Base-by-base conservation (phyloP, 2,797 vertebrate species). In the Anisognathus igniventris region DNA sequence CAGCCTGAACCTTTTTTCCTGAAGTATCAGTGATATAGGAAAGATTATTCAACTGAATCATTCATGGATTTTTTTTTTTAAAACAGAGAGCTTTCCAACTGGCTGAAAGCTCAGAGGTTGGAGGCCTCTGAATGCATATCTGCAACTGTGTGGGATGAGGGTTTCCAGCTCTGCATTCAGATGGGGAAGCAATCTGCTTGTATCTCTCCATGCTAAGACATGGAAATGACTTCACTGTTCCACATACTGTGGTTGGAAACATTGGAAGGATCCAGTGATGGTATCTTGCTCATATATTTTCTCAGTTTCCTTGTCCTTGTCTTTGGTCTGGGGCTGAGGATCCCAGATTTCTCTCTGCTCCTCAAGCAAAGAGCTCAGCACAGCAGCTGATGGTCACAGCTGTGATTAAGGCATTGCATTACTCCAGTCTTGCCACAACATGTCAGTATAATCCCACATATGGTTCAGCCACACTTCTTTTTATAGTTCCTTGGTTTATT, bases 361-460 rank as follows among this genome's bases (percentile, higher is more conserved):
- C 6, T 82, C 33, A 45, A 3, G 17, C 37, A 66, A 51, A 24
- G 50, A 58, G n/a, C 25, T 4, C 5, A 79, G 40, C 22, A 14
- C 6, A 14, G 22, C 7, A 77, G 42, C 2, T 76, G 18, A 22
- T 14, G 44, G 50, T 35, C 37, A 15, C 42, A 9, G 28, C 23
- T 35, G 22, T 8, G n/a, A 48, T 31, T 60, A 56, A 80, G 39
- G 37, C 13, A 2, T 14, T 95, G 93, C 89, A 95, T 84, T 96
- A 48, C 94, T 87, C 16, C 31, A n/a, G 6, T 72, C 40, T 86
- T 74, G 42, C 96, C 95, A 96, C 96, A 92, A 11, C 24, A 88
- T 81, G 96, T 97, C 96, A 97, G 56, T 95, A 92, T 91, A 93
- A 72, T 72, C 62, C 81, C 37, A 7, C 31, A 4, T 33, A 33